These are phyloP conservation scores for Chelon labrosus DNA, from an alignment of 2,797 vertebrate species.

Conservation along the genomic window DNA sequence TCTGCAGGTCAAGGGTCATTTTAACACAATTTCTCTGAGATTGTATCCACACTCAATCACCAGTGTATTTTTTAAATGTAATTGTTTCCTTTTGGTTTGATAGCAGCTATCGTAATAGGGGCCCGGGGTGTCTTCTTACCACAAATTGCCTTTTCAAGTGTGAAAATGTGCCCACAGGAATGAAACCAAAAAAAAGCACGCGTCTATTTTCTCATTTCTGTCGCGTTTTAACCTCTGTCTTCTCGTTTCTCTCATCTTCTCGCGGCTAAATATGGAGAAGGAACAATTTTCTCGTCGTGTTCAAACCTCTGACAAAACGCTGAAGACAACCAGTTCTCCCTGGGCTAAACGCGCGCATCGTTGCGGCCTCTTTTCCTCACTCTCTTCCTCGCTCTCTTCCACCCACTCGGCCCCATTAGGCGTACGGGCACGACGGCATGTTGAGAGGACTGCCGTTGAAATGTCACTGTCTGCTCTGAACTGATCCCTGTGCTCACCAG, in stretches of 20 bases:
- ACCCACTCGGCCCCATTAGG: not conserved
- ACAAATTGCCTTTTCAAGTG: too few species aligned
- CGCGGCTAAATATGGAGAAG: not conserved
- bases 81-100: too few species aligned
- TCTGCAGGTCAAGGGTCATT: too few species aligned
- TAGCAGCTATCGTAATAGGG: too few species aligned
- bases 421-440: conserved; percentile 4
- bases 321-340: conserved; percentile 1
- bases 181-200: too few species aligned
- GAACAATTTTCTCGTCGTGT: not conserved
- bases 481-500: not conserved
- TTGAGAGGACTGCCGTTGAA: conserved; percentile 2
- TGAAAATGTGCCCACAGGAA: too few species aligned
- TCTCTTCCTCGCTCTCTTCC: not conserved
- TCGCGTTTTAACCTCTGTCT: too few species aligned
- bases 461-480: conserved; percentile 11
- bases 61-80: too few species aligned
- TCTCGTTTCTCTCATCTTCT: not conserved
- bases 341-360: not conserved
- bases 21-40: too few species aligned
- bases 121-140: too few species aligned
- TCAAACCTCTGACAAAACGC: conserved; percentile 21
- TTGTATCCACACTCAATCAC: too few species aligned
- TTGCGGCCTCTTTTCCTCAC: not conserved
- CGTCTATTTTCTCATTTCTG: too few species aligned